Conservation (phyloP, 2,888 invertebrate species). For the Eutolmus rufibarbis region DNA sequence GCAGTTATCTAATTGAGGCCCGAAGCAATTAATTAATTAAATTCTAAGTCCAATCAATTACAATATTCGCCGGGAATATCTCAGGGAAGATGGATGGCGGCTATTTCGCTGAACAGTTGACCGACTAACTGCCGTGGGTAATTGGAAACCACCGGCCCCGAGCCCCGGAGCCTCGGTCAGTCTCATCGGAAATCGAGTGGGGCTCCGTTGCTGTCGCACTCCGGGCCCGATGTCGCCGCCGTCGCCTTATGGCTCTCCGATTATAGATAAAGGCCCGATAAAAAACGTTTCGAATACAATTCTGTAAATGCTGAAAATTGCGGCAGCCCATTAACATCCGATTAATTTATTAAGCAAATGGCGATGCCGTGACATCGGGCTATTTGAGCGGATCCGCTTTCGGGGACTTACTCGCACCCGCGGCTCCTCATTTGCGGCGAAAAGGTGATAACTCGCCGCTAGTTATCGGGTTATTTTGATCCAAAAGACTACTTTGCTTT, state of each 20-base stretch:
- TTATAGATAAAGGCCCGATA: constrained; percentile 36
- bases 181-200: neutral
- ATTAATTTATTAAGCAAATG: constrained; percentile 40
- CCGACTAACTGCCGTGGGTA: constrained; percentile 20
- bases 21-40: constrained; percentile 43
- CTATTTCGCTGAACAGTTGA: constrained; percentile 9
- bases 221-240: neutral
- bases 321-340: constrained; percentile 38
- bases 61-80: constrained; percentile 37
- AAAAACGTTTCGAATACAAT: constrained; percentile 28
- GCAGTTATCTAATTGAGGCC: constrained; percentile 34
- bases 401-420: neutral
- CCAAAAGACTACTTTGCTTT: neutral
- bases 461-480: neutral
- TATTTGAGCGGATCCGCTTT: neutral
- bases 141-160: constrained; percentile 23
- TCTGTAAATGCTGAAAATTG: constrained; percentile 39
- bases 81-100: constrained; percentile 28
- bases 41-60: constrained; percentile 35
- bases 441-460: constrained; percentile 22
- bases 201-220: neutral
- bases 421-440: neutral
- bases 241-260: constrained; percentile 7
- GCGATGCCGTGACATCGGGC: constrained; percentile 29
- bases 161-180: neutral